Evolutionary conservation across 2,888 invertebrate genomes (phyloP).

Genomic region (Pimpla rufipes): DNA sequence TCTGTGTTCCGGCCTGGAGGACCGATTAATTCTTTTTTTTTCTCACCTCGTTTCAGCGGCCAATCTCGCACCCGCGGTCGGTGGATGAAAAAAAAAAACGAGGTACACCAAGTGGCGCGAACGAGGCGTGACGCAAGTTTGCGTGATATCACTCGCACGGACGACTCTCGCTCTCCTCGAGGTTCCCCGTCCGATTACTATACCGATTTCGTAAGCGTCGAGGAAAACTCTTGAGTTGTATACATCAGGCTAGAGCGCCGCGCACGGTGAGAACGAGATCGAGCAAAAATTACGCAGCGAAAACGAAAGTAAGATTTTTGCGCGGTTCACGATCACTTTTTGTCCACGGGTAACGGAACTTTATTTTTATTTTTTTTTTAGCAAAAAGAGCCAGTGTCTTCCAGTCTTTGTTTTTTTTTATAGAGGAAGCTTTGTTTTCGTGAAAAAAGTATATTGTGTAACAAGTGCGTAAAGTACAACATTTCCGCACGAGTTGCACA

Average conservation of each 20-base stretch:
- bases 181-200: slow-evolving; percentile 12
- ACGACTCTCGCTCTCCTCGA: slow-evolving; percentile 35
- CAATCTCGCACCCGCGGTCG: slow-evolving; percentile 13
- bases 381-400: too few species aligned
- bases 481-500: too few species aligned
- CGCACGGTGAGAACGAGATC: too few species aligned
- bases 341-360: too few species aligned
- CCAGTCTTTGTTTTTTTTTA: too few species aligned
- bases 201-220: slow-evolving; percentile 32
- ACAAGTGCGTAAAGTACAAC: too few species aligned
- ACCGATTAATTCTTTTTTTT: slow-evolving; percentile 43
- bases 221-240: slow-evolving; percentile 21
- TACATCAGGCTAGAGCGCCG: not conserved
- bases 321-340: too few species aligned
- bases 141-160: slow-evolving; percentile 43
- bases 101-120: slow-evolving; percentile 24
- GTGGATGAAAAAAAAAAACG: slow-evolving; percentile 34
- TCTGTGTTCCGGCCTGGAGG: slow-evolving; percentile 34
- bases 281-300: too few species aligned
- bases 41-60: slow-evolving; percentile 15
- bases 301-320: not conserved
- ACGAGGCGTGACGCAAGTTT: slow-evolving; percentile 45
- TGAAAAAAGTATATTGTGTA: too few species aligned
- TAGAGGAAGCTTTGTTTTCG: too few species aligned
- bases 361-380: too few species aligned